These are phyloP conservation scores for Numenius arquata DNA, from an alignment of 2,113 vertebrate species.

Conservation along the genomic window DNA sequence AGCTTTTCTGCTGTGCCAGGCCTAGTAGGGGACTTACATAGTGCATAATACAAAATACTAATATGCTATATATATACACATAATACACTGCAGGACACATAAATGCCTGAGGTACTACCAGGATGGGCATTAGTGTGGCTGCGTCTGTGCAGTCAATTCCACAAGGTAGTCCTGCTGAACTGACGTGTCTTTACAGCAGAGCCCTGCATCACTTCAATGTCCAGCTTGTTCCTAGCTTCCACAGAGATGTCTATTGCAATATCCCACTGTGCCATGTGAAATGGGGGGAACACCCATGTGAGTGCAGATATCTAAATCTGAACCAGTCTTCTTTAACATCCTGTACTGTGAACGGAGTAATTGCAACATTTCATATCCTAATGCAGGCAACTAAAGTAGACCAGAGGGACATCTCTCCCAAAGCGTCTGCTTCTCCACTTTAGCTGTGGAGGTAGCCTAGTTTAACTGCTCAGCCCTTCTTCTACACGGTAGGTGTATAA, in stretches of 20 bases:
- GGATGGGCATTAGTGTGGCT: neutral
- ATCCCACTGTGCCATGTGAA: neutral
- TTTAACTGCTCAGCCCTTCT: neutral
- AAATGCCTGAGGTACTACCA: too few relatives aligned
- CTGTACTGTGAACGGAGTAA: accelerated
- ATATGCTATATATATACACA: neutral
- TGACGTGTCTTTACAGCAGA: neutral
- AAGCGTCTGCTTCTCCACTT: neutral
- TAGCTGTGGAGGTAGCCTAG: neutral
- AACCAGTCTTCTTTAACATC: neutral
- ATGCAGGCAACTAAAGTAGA: neutral
- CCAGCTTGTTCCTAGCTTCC: neutral
- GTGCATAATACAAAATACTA: neutral
- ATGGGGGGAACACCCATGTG: neutral
- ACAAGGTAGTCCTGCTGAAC: neutral
- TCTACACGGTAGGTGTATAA: accelerated
- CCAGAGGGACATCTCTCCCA: neutral
- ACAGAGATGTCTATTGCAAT: neutral
- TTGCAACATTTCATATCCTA: neutral
- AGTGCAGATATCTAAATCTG: neutral
- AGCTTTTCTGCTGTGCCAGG: neutral
- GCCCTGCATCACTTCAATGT: neutral
- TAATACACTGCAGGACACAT: neutral
- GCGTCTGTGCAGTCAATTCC: neutral
- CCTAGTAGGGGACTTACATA: neutral